Evolutionary conservation across 1,140 invertebrate genomes (phyloP).

Genomic region (Drosophila pandora): DNA sequence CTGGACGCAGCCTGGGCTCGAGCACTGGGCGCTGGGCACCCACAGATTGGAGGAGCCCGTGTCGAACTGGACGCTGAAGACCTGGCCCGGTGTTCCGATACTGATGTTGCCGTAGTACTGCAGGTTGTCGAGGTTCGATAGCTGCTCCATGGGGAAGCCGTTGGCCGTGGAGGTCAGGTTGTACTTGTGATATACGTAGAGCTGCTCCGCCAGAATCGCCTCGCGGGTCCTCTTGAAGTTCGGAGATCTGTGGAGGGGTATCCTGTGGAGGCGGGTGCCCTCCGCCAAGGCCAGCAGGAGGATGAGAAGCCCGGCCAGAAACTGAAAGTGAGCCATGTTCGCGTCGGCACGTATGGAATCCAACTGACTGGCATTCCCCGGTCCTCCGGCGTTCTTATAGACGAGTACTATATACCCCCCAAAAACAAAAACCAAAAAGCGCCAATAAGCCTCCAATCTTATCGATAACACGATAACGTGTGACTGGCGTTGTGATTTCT

Average conservation of each 20-base stretch:
- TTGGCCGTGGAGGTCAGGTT: background rate
- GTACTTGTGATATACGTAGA: constrained; percentile 21
- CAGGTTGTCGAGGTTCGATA: constrained; percentile 84
- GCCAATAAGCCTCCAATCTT: constrained; percentile 3
- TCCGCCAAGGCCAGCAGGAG: background rate
- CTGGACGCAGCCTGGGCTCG: constrained; percentile 89
- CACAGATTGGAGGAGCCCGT: constrained; percentile 99
- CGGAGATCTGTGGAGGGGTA: constrained; percentile 13
- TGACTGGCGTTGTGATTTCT: background rate
- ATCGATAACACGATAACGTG: constrained; percentile 14
- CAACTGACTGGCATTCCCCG: constrained; percentile 12
- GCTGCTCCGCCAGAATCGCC: constrained; percentile 1
- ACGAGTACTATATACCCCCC: background rate
- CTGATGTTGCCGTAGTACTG: constrained; percentile 98
- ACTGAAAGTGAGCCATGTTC: constrained; percentile 16
- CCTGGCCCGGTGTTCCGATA: constrained; percentile 97
- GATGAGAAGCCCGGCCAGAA: constrained; percentile 12
- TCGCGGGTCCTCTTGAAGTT: constrained; percentile 15
- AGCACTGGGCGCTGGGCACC: constrained; percentile 97
- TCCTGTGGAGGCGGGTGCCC: constrained; percentile 6
- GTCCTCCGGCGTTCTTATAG: constrained; percentile 11
- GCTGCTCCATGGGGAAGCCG: constrained; percentile 16
- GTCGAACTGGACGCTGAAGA: constrained; percentile 98
- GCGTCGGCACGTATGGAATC: background rate
- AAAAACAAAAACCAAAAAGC: background rate